phyloP scores from a whole-genome alignment of 2,113 vertebrate genomes.

The Herpetotheres cachinnans region DNA sequence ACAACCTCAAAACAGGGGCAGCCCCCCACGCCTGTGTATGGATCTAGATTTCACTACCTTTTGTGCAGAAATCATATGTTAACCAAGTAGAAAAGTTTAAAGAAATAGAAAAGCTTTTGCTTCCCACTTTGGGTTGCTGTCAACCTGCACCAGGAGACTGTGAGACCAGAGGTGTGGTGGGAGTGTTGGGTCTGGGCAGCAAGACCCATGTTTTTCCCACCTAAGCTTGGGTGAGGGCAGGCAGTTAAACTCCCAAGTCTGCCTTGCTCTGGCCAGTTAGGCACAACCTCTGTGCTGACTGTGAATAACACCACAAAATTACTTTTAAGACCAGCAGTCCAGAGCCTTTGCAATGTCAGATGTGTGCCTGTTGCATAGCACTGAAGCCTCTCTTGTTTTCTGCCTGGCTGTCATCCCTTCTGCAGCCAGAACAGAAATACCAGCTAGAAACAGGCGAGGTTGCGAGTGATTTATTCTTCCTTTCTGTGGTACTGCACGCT shows the following conservation, averaged over 20 bases:
- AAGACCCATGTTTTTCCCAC: neutral
- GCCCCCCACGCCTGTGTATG: accelerated
- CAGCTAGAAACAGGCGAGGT: neutral
- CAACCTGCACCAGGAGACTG: neutral
- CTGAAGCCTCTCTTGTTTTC: neutral
- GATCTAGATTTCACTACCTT: neutral
- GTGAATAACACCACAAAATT: neutral
- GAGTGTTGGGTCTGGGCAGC: neutral
- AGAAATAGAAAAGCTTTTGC: neutral
- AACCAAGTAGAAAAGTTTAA: neutral
- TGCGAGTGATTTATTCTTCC: neutral
- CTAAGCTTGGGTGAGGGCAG: neutral
- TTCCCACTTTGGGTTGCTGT: neutral
- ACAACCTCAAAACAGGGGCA: neutral
- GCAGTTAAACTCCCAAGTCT: neutral
- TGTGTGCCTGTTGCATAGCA: neutral
- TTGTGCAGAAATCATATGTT: neutral
- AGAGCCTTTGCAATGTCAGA: neutral
- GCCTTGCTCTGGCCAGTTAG: neutral
- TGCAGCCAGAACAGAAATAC: neutral
- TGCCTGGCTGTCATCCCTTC: neutral
- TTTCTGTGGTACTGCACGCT: neutral
- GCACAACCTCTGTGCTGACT: neutral
- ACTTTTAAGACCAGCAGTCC: neutral
- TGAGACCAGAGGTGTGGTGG: neutral